A percentile compares a stretch with the other conserved stretches of the same genome.
phyloP scores from a whole-genome alignment of 1,140 invertebrate genomes.

The Drosophila fuyamai region DNA sequence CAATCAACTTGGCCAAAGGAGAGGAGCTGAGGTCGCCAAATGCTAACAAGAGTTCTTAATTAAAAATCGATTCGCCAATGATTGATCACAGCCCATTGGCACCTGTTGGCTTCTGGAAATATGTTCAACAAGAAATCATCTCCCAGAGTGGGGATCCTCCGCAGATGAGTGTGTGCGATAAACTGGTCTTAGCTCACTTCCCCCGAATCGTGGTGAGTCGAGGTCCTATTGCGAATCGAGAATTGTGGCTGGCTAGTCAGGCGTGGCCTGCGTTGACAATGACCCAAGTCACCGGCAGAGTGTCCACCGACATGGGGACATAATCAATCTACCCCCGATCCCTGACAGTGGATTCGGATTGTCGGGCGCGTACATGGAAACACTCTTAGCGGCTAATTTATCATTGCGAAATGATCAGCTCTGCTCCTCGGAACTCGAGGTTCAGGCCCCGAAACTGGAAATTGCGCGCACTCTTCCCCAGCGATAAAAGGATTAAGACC shows the following conservation, averaged over 20 bases:
- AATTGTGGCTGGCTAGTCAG: slow-evolving; percentile 69
- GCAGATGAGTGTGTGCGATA: slow-evolving; percentile 53
- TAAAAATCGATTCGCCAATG: slow-evolving; percentile 84
- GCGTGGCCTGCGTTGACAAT: slow-evolving; percentile 74
- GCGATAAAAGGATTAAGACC: slow-evolving; percentile 80
- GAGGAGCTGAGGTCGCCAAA: slow-evolving; percentile 53
- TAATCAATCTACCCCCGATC: slow-evolving; percentile 78
- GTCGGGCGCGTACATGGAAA: slow-evolving; percentile 81
- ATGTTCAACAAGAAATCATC: slow-evolving; percentile 82
- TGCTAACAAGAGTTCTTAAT: slow-evolving; percentile 85
- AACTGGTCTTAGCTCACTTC: slow-evolving; percentile 73
- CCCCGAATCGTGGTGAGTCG: slow-evolving; percentile 48
- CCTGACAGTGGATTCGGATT: slow-evolving; percentile 83
- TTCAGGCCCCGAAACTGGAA: slow-evolving; percentile 44
- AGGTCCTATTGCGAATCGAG: slow-evolving; percentile 74
- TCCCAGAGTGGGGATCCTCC: slow-evolving; percentile 51
- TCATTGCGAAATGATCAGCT: slow-evolving; percentile 82
- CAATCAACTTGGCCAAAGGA: slow-evolving; percentile 49
- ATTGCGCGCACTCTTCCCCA: slow-evolving; percentile 52
- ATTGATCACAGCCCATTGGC: slow-evolving; percentile 84
- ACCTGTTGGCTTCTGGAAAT: slow-evolving; percentile 85
- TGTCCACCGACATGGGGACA: slow-evolving; percentile 31
- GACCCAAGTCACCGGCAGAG: slow-evolving; percentile 22
- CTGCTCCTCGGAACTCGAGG: slow-evolving; percentile 28
- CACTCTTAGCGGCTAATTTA: slow-evolving; percentile 84